Evolutionary conservation across 92 coral and sea anemone species (phyloP), one percentile per base, ranked within the genome.

Genomic region (Epizoanthus rinbou): DNA sequence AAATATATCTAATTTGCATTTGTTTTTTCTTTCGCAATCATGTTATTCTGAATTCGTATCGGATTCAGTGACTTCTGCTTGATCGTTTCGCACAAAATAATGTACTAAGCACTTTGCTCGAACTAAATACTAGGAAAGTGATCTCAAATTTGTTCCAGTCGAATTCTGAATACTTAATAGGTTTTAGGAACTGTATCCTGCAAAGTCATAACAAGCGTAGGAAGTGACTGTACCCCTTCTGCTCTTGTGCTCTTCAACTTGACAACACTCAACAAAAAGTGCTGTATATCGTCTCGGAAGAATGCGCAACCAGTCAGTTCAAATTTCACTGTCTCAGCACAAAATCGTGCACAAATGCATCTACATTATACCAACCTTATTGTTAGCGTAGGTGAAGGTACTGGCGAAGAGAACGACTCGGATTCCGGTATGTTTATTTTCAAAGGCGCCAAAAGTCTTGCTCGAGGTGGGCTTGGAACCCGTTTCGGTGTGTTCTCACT

Each of bases 391-490:
- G 99, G 99, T 13, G 99, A 96, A 53, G 99, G 99, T 62, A 94
- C 52, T 10, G 99, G 99, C 22, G 99, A 96, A n/a, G 92, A 87
- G 43, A 95, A 43, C 43, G 91, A 86, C 70, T 96, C 98, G 19
- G 92, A 86, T 68, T 90, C 97, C 57, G 99, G 99, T 71, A 96
- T 94, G 90, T 92, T 96, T 85, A 96, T 96, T 90, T 95, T 92
- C 75, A 96, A 90, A 25, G 99, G 96, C 74, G 99, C 91, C 39
- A 92, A 88, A 67, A 75, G 85, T 87, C 95, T 96, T 72, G 98
- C 89, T 85, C 94, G 90, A 16, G 99, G 99, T 17, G 99, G 99
- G 87, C 99, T 96, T 10, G 99, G 99, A 18, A 96, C 99, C 25
- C 99, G 96, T 35, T 88, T 79, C 60, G 91, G 87, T 54, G 87